Evolutionary conservation across 2,797 vertebrate species (phyloP).

Genomic region (Chloroceryle amazona): DNA sequence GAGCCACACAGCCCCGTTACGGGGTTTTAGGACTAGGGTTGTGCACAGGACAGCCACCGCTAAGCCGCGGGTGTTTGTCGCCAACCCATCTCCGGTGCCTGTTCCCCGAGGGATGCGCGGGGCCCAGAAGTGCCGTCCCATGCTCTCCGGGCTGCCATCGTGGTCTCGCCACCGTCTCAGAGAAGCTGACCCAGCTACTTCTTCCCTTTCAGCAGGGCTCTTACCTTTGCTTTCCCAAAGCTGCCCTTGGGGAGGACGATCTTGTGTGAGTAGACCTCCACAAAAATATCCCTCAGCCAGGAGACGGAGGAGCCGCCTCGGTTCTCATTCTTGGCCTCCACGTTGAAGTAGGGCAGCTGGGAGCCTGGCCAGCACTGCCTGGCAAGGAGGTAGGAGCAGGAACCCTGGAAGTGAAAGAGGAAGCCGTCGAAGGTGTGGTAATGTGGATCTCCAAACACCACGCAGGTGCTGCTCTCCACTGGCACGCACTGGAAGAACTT

Average conservation of each 20-base stretch:
- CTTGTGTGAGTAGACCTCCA: conserved; percentile 94
- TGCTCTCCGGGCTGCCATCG: rapidly evolving
- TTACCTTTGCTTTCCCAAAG: conserved; percentile 92
- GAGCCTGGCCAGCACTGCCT: conserved; percentile 92
- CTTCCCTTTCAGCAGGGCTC: neutral
- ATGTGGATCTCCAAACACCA: conserved; percentile 98
- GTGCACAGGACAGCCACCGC: rapidly evolving
- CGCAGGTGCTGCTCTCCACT: conserved; percentile 94
- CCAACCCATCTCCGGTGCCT: rapidly evolving
- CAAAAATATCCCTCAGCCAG: conserved; percentile 93
- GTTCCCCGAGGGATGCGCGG: rapidly evolving
- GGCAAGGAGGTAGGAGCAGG: conserved; percentile 95
- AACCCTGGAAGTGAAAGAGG: conserved; percentile 99
- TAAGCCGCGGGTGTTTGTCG: neutral
- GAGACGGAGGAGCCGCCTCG: conserved; percentile 91
- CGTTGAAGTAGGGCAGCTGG: conserved; percentile 93
- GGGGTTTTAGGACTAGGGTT: neutral
- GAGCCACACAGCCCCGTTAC: rapidly evolving
- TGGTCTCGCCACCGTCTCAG: rapidly evolving
- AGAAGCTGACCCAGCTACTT: neutral
- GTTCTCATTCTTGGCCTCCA: conserved; percentile 98
- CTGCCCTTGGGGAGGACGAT: conserved; percentile 91
- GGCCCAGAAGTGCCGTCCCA: neutral
- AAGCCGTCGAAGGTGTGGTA: conserved; percentile 99
- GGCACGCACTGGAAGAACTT: conserved; percentile 95